Evolutionary conservation across 2,797 vertebrate genomes (phyloP).

Genomic region (Schizopygopsis malacanthus): DNA sequence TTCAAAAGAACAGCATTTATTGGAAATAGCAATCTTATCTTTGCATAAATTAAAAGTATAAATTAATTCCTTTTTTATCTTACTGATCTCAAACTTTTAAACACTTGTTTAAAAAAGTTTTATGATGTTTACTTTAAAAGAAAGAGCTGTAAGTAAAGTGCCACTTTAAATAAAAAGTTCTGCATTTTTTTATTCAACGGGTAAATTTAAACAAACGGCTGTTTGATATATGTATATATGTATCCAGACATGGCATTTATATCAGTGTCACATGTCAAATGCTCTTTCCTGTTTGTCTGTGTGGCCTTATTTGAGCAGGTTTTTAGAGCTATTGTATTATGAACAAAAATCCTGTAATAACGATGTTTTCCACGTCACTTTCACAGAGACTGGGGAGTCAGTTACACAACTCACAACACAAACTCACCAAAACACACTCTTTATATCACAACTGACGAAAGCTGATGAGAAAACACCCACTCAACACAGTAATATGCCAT

Average conservation of each 20-base stretch:
- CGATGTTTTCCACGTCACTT: slow-evolving; percentile 10
- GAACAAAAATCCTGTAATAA: slow-evolving; percentile 37
- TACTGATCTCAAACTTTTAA: background rate
- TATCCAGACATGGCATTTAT: slow-evolving; percentile 22
- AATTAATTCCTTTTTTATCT: background rate
- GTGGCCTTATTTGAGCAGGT: slow-evolving; percentile 22
- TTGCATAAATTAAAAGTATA: too few relatives aligned
- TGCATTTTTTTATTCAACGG: background rate
- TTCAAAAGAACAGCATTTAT: background rate
- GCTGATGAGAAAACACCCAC: background rate
- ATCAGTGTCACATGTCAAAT: slow-evolving; percentile 26
- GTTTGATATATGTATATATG: slow-evolving; percentile 57
- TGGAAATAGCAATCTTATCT: background rate
- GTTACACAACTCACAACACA: slow-evolving; percentile 5
- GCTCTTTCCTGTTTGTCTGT: slow-evolving; percentile 40
- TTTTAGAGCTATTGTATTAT: slow-evolving; percentile 35
- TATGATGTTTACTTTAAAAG: background rate
- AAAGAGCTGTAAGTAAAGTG: background rate
- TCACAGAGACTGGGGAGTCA: slow-evolving; percentile 46
- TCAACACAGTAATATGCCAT: background rate
- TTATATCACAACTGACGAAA: slow-evolving; percentile 6
- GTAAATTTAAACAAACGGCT: background rate
- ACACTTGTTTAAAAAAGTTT: background rate
- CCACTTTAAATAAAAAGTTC: background rate
- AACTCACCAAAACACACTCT: slow-evolving; percentile 15